These are phyloP conservation scores for Drosophila prostipennis DNA, from an alignment of 2,888 invertebrate genomes.

Conservation along the genomic window DNA sequence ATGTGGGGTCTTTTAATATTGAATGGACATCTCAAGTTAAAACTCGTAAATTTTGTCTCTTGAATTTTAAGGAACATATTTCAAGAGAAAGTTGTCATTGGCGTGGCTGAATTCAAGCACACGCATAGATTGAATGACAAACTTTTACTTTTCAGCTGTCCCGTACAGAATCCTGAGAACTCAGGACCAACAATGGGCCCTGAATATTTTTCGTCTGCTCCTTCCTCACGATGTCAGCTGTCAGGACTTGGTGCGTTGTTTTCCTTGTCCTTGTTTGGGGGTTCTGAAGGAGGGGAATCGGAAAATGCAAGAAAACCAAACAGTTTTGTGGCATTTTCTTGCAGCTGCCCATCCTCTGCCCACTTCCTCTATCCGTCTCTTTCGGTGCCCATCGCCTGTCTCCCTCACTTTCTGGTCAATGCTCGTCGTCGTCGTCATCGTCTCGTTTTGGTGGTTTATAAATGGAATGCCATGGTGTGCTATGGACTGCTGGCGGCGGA, in stretches of 20 bases:
- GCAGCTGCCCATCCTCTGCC: conserved; percentile 25
- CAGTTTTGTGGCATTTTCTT: conserved; percentile 76
- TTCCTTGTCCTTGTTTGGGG: conserved; percentile 36
- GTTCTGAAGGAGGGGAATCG: conserved; percentile 17
- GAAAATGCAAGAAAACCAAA: conserved; percentile 70
- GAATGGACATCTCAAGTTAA: not conserved
- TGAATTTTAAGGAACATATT: conserved; percentile 1
- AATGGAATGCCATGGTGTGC: conserved; percentile 35
- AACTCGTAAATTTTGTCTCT: not conserved
- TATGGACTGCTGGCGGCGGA: conserved; percentile 26
- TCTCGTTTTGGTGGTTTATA: conserved; percentile 50
- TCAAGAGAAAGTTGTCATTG: conserved; percentile 24
- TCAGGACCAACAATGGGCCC: conserved; percentile 28
- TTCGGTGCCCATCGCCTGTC: not conserved
- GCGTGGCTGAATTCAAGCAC: conserved; percentile 62
- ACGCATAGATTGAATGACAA: conserved; percentile 73
- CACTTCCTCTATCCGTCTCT: not conserved
- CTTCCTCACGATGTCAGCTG: conserved; percentile 66
- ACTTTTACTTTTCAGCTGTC: conserved; percentile 66
- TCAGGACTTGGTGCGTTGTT: conserved; percentile 39
- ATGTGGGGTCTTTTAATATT: too few species aligned
- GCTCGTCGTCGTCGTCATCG: conserved; percentile 50
- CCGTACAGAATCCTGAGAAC: conserved; percentile 14
- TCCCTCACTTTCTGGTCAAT: conserved; percentile 46
- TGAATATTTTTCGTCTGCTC: conserved; percentile 58